These are phyloP conservation scores for Eulemur rubriventer DNA, from an alignment of 2,797 vertebrate species.

Conservation along the genomic window DNA sequence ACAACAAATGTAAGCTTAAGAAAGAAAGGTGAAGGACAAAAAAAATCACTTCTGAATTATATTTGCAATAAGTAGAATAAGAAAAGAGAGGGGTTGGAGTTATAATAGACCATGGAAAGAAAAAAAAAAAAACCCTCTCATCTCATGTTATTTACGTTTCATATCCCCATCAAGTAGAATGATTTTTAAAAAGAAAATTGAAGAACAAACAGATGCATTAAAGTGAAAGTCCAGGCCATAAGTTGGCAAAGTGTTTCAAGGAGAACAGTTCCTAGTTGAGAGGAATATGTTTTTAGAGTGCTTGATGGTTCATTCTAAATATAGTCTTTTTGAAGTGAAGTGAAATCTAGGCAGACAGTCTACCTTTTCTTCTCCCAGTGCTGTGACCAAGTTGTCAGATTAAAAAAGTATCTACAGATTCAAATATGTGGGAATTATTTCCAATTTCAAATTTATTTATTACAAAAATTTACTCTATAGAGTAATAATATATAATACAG, in stretches of 20 bases:
- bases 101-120: neutral
- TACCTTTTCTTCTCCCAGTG: neutral
- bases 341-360: neutral
- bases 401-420: neutral
- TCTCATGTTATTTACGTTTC: neutral
- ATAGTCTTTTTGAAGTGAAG: neutral
- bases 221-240: neutral
- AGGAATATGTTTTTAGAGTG: neutral
- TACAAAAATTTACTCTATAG: neutral
- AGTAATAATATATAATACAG: neutral
- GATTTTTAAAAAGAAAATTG: slow-evolving; percentile 3
- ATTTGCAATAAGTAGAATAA: neutral
- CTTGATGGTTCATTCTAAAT: neutral
- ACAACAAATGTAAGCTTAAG: neutral
- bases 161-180: neutral
- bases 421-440: neutral
- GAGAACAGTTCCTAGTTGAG: neutral
- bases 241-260: slow-evolving; percentile 13
- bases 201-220: neutral
- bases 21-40: neutral
- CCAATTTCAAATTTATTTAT: neutral
- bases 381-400: neutral
- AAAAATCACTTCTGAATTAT: neutral
- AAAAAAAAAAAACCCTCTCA: neutral
- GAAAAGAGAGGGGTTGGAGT: neutral